phyloP scores from a whole-genome alignment of 2,113 vertebrate genomes.

The Nycticorax nycticorax region DNA sequence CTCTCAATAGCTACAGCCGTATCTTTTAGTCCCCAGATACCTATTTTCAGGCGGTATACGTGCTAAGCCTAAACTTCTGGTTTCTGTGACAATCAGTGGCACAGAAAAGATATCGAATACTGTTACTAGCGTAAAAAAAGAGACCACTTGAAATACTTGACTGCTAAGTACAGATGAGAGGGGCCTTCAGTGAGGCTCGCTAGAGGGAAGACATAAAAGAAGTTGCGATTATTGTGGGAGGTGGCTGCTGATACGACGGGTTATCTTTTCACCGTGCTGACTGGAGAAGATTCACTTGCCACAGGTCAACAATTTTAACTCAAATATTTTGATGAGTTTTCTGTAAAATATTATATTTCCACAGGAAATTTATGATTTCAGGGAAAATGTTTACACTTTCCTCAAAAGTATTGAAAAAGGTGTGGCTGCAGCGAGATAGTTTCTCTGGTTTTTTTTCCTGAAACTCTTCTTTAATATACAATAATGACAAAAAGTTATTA shows the following conservation, averaged over 20 bases:
- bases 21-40: neutral
- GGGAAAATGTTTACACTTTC: neutral
- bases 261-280: neutral
- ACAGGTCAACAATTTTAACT: neutral
- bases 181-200: neutral
- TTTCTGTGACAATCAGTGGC: neutral
- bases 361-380: neutral
- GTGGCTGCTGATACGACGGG: neutral
- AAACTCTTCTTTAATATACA: neutral
- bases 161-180: slow-evolving; percentile 5
- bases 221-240: neutral
- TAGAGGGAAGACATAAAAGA: slow-evolving; percentile 19
- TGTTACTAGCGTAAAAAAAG: neutral
- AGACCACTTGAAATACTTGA: slow-evolving; percentile 35
- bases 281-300: neutral
- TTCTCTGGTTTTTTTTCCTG: neutral
- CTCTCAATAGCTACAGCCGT: neutral
- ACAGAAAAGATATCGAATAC: neutral
- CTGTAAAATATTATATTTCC: neutral
- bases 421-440: neutral
- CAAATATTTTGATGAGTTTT: neutral
- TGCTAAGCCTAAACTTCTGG: slow-evolving; percentile 17
- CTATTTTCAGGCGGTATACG: neutral
- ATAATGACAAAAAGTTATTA: neutral
- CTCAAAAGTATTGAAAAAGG: neutral